Base-by-base conservation (phyloP, 1,140 invertebrate genomes). In the Radopholus similis region DNA sequence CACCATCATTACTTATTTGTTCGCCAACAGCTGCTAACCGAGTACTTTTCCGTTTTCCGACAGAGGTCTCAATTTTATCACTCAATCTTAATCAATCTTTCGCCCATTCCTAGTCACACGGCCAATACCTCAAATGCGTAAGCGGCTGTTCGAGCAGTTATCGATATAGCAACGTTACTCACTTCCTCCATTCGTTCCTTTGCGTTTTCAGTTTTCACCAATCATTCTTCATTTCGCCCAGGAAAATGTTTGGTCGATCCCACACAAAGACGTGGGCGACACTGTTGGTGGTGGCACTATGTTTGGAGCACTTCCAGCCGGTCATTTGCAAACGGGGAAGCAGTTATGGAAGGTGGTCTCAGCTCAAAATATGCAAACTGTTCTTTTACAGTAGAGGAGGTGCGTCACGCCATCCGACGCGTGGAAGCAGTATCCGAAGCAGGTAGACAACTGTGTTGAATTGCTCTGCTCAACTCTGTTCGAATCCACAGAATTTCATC, bases 301-400 rank as follows among this genome's bases (percentile, higher is more conserved):
- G 35, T 49, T 49, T 42, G 13, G 59, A 62, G 2, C 59, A 35
- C 11, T 62, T 62, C 47, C n/a, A n/a, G n/a, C 35, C 51, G 30
- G 59, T 62, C 32, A 13, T 62, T 42, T 62, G 59, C 18, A 62
- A 62, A 42, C 59, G 59, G 8, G 35, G 40, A 42, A 40, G 59
- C 42, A 62, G 32, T 30, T 62, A 47, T 62, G 59, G 59, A 26
- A 62, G 59, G 59, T 62, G 23, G 13, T n/a, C 42, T 2, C n/a
- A n/a, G n/a, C n/a, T n/a, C n/a, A n/a, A n/a, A n/a, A n/a, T n/a
- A n/a, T n/a, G n/a, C n/a, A n/a, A n/a, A n/a, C n/a, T n/a, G n/a
- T n/a, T n/a, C n/a, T n/a, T n/a, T n/a, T n/a, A 11, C 40, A 23
- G 28, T n/a, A 34, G 38, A 35, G 40, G 59, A 49, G 59, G 59